Evolutionary conservation across 2,797 vertebrate genomes (phyloP).

Genomic region (Pangasius mekongensis): DNA sequence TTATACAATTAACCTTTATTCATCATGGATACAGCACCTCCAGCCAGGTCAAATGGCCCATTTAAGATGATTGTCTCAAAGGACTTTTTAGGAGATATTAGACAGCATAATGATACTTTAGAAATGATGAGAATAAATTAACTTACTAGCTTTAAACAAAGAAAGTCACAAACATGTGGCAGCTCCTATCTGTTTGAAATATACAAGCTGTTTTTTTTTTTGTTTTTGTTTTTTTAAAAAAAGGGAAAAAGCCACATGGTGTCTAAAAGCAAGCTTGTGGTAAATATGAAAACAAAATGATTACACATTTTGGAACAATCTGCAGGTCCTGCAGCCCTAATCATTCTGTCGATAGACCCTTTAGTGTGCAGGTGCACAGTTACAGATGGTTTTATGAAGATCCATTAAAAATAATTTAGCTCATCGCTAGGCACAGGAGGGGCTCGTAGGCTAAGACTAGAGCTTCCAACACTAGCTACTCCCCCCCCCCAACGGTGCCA

Average conservation of each 20-base stretch:
- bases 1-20: constrained; percentile 78
- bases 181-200: constrained; percentile 8
- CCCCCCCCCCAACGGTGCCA: constrained; percentile 27
- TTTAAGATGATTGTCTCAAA: constrained; percentile 69
- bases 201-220: constrained; percentile 3
- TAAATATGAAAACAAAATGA: constrained; percentile 75
- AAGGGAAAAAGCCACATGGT: constrained; percentile 27
- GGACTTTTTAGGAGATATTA: constrained; percentile 45
- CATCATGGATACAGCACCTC: constrained; percentile 68
- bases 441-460: constrained; percentile 69
- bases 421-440: constrained; percentile 78
- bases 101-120: constrained; percentile 16
- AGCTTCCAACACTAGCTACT: constrained; percentile 57
- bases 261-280: constrained; percentile 61
- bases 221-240: constrained; percentile 24
- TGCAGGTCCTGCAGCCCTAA: constrained; percentile 77
- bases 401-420: constrained; percentile 84
- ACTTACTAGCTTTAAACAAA: background rate
- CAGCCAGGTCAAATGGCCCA: constrained; percentile 70
- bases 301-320: constrained; percentile 81
- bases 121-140: constrained; percentile 34
- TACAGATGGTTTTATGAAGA: constrained; percentile 86
- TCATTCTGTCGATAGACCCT: constrained; percentile 81
- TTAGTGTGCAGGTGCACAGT: constrained; percentile 79
- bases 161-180: background rate